Evolutionary conservation across 2,888 invertebrate genomes (phyloP).

Genomic region (Caenorhabditis afra): DNA sequence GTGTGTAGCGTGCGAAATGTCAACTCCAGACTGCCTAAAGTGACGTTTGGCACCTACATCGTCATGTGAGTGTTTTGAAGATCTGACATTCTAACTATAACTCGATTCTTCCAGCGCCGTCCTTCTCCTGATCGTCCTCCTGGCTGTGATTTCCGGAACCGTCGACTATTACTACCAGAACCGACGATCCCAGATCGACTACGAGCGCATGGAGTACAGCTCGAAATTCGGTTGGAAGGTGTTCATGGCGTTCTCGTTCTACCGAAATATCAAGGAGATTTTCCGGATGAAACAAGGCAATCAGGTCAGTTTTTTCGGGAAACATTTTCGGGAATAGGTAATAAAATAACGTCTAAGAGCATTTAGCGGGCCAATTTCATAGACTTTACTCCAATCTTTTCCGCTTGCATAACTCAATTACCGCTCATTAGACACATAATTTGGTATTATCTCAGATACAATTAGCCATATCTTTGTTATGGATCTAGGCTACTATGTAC

Average conservation of each 20-base stretch:
- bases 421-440: too few species aligned
- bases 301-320: constrained; percentile 18
- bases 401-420: too few species aligned
- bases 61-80: constrained; percentile 25
- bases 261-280: constrained; percentile 66
- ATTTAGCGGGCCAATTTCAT: too few species aligned
- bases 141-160: constrained; percentile 15
- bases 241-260: constrained; percentile 64
- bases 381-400: too few species aligned
- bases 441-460: too few species aligned
- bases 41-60: constrained; percentile 10
- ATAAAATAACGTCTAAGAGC: too few species aligned
- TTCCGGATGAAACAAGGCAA: constrained; percentile 35
- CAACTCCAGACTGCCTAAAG: constrained; percentile 32
- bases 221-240: constrained; percentile 43
- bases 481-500: too few species aligned
- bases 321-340: too few species aligned
- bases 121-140: constrained; percentile 13
- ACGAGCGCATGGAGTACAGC: constrained; percentile 3
- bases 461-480: too few species aligned
- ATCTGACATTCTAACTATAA: not conserved
- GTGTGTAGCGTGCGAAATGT: constrained; percentile 55
- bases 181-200: constrained; percentile 25
- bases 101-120: constrained; percentile 12
- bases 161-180: constrained; percentile 47